Evolutionary conservation across 2,797 vertebrate species (phyloP).

Genomic region (Anguilla anguilla): DNA sequence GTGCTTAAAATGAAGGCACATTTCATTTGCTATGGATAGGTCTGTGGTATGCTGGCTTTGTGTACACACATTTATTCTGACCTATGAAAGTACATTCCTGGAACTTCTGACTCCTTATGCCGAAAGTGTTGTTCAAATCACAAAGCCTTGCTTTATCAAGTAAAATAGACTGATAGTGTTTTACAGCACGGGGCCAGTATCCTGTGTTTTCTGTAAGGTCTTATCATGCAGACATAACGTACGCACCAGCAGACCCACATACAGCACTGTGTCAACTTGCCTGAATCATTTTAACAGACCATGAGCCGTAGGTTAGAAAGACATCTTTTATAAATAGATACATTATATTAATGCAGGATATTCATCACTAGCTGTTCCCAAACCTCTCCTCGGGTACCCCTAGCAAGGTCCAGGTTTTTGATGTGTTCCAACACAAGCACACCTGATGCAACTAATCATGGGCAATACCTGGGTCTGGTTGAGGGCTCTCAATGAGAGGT

Average conservation of each 20-base stretch:
- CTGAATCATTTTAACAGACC: not conserved
- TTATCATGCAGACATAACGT: slow-evolving; percentile 8
- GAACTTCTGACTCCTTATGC: not conserved
- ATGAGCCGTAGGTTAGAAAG: not conserved
- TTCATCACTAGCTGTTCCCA: not conserved
- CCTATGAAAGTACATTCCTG: not conserved
- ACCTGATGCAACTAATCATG: not conserved
- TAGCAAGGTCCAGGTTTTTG: not conserved
- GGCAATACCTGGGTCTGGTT: not conserved
- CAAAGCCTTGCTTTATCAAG: not conserved
- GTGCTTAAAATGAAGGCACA: not conserved
- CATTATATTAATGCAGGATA: not conserved
- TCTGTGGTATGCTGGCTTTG: not conserved
- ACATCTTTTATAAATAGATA: not conserved
- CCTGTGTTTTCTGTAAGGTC: not conserved
- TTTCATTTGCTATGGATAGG: not conserved
- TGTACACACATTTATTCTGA: not conserved
- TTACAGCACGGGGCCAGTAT: not conserved
- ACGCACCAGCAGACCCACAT: not conserved
- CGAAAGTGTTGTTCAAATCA: not conserved
- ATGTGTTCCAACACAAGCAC: not conserved
- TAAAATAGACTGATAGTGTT: not conserved
- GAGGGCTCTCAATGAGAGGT: too few relatives aligned
- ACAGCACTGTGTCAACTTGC: not conserved
- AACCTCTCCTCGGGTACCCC: not conserved